Percentiles rank a stretch among this genome's conserved stretches.
Conservation (phyloP, 2,113 vertebrate species). For the Recurvirostra avosetta region DNA sequence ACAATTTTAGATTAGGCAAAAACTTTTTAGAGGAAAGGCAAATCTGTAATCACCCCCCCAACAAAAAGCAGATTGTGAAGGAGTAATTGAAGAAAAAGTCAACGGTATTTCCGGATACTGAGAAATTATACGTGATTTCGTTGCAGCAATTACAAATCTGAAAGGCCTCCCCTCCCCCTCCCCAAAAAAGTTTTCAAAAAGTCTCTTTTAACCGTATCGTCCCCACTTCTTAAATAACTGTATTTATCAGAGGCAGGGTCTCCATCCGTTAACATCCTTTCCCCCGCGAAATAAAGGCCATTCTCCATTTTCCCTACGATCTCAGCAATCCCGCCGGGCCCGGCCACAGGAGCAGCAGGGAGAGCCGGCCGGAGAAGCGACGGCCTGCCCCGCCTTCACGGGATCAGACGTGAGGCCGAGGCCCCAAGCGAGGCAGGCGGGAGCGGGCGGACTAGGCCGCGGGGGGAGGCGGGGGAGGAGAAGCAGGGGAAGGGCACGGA, state of each 20-base stretch:
- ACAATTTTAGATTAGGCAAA: neutral
- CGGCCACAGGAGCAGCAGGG: too few species aligned
- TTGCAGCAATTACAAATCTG: neutral
- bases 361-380: too few species aligned
- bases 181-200: neutral
- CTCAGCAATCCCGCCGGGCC: neutral
- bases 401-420: neutral
- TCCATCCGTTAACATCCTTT: neutral
- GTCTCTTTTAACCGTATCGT: neutral
- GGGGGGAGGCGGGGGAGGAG: accelerated
- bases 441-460: neutral
- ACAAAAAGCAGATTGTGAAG: neutral
- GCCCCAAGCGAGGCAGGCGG: neutral
- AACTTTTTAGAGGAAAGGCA: neutral
- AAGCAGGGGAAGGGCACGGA: neutral
- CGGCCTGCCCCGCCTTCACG: neutral
- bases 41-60: neutral
- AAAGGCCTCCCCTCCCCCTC: accelerated
- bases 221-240: accelerated
- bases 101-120: neutral
- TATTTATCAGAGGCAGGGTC: accelerated
- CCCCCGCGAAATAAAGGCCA: accelerated
- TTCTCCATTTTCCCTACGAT: neutral
- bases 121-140: neutral
- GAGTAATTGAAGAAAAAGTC: accelerated